Base-by-base conservation (phyloP, 2,888 invertebrate genomes). In the Xanthia icteritia region DNA sequence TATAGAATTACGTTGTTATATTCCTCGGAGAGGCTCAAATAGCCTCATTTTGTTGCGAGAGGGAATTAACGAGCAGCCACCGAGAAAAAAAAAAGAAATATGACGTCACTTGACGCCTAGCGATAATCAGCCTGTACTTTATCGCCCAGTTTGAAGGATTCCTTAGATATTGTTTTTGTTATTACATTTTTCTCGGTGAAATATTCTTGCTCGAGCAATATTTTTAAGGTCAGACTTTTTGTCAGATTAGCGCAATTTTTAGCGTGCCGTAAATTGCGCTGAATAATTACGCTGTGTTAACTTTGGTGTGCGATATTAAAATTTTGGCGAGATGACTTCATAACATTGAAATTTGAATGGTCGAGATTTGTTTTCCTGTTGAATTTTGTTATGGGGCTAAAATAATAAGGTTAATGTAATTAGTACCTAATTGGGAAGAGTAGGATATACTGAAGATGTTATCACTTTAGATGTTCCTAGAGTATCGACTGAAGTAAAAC, bases 51-150 rank as follows among this genome's bases (percentile, higher is more conserved):
- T 89, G 91, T 89, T 87, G 90, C 88, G 87, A 89, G 89, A 89
- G 90, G 84, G 91, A 92, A 92, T 93, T 92, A 93, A 93, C 91
- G 93, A 92, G 92, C 86, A 82, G 82, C 79, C 82, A 83, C 79
- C 81, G 83, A 86, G 85, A 89, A 90, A 91, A 92, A 93, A 93
- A 92, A 91, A 91, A 77, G 92, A 93, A 90, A 90, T 92, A 93
- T 92, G 86, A 89, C 91, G 92, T 92, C 91, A 93, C 91, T 91
- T 88, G 92, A 93, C 90, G 91, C 93, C 85, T 84, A 85, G 83
- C 89, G 89, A 91, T 92, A 92, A 92, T 93, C 90, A 88, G 90
- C 86, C 89, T 90, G 92, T 91, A 87, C 88, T 91, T 92, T 92
- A 92, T 92, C 86, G 89, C 89, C 58, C 79, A 82, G 86, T 88